Conservation (phyloP, 2,888 invertebrate genomes). For the Mimumesa dahlbomi region DNA sequence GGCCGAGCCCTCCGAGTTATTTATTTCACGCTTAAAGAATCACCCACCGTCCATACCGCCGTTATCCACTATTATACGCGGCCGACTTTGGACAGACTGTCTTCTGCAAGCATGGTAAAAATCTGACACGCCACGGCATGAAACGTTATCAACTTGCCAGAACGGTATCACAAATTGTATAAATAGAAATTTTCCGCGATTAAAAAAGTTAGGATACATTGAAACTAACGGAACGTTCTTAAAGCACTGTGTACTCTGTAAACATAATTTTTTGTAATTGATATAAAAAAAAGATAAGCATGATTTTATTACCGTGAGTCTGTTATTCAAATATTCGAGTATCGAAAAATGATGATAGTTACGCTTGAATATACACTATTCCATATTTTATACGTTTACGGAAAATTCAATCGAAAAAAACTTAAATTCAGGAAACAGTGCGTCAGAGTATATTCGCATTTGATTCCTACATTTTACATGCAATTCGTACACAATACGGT, state of each 20-base stretch:
- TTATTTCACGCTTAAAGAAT: conserved; percentile 79
- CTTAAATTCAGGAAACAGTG: conserved; percentile 43
- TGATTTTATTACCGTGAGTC: no score
- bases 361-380: neutral
- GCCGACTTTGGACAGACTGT: conserved; percentile 64
- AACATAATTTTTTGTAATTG: no score
- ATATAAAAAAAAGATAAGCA: no score
- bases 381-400: conserved; percentile 13
- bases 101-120: conserved; percentile 59
- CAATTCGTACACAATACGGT: conserved; percentile 72
- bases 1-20: conserved; percentile 76
- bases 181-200: neutral
- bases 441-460: conserved; percentile 62
- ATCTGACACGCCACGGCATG: conserved; percentile 37
- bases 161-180: conserved; percentile 19
- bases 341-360: no score
- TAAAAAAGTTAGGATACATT: no score
- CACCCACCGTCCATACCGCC: conserved; percentile 66
- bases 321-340: neutral
- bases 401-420: conserved; percentile 53
- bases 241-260: no score
- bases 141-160: conserved; percentile 9
- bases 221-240: no score
- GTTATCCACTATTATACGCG: conserved; percentile 51
- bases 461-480: conserved; percentile 70